Percentiles rank a stretch among this genome's conserved stretches.
These are phyloP conservation scores for Dryobota labecula DNA, from an alignment of 2,888 invertebrate species.

Conservation along the genomic window DNA sequence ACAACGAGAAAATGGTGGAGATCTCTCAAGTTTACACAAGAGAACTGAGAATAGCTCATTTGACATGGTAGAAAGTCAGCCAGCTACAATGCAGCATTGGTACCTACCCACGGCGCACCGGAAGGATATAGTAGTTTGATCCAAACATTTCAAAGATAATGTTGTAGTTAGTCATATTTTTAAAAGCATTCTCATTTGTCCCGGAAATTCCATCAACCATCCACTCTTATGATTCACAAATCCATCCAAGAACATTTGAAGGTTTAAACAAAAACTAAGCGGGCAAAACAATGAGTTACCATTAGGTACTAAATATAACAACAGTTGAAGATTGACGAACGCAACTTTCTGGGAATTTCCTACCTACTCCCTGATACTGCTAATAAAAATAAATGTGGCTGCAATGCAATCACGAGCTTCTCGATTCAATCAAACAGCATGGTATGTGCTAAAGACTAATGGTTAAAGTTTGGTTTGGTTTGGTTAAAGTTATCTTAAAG, in stretches of 20 bases:
- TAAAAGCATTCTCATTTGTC: constrained; percentile 15
- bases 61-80: background rate
- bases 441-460: background rate
- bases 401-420: constrained; percentile 19
- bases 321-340: constrained; percentile 24
- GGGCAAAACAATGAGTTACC: constrained; percentile 29
- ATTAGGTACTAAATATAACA: constrained; percentile 33
- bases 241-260: constrained; percentile 33
- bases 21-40: background rate
- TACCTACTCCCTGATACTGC: background rate
- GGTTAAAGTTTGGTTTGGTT: too few relatives aligned
- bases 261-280: constrained; percentile 27
- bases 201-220: constrained; percentile 42
- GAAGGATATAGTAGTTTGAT: constrained; percentile 7
- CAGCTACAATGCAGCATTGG: background rate
- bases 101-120: background rate
- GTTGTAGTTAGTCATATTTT: constrained; percentile 6
- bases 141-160: constrained; percentile 18
- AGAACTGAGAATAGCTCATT: background rate
- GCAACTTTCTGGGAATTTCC: constrained; percentile 43
- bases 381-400: constrained; percentile 17
- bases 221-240: constrained; percentile 43
- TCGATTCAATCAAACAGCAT: background rate
- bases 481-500: too few relatives aligned
- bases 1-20: background rate